A percentile compares a stretch with the other conserved stretches of the same genome.
These are phyloP conservation scores for Mellivora capensis DNA, from an alignment of 2,113 vertebrate species.

Conservation along the genomic window DNA sequence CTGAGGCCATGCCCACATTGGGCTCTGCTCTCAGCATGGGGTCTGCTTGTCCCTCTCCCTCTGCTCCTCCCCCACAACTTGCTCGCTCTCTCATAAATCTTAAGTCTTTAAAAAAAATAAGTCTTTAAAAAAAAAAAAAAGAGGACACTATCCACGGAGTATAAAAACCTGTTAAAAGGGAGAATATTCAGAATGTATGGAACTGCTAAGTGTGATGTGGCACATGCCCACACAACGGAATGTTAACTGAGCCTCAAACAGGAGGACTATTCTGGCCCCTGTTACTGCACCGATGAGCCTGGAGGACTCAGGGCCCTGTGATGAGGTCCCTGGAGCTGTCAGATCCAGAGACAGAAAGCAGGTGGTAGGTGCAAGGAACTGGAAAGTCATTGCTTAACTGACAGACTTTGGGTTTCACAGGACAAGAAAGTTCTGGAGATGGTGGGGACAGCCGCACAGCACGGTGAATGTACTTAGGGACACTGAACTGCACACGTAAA, in stretches of 20 bases:
- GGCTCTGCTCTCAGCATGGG: not conserved
- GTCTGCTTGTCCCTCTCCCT: no score
- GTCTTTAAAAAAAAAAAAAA: not conserved
- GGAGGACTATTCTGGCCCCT: not conserved
- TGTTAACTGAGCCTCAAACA: not conserved
- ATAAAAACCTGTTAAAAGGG: not conserved
- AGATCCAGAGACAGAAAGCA: not conserved
- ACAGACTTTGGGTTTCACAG: not conserved
- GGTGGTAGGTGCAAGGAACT: not conserved
- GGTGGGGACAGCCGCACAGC: not conserved
- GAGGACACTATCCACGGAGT: not conserved
- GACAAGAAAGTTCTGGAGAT: not conserved
- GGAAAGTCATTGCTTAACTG: not conserved
- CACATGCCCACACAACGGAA: accelerated
- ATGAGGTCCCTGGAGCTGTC: not conserved
- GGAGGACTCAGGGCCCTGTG: no score
- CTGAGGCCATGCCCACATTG: no score
- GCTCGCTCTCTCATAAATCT: not conserved
- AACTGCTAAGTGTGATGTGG: not conserved
- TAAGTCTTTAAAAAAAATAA: not conserved
- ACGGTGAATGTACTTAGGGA: not conserved
- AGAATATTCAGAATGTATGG: not conserved
- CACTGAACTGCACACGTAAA: not conserved
- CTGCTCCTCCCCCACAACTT: no score
- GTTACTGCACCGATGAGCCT: not conserved